phyloP scores from a whole-genome alignment of 1,140 invertebrate genomes.

The Drosophila ercepeae region DNA sequence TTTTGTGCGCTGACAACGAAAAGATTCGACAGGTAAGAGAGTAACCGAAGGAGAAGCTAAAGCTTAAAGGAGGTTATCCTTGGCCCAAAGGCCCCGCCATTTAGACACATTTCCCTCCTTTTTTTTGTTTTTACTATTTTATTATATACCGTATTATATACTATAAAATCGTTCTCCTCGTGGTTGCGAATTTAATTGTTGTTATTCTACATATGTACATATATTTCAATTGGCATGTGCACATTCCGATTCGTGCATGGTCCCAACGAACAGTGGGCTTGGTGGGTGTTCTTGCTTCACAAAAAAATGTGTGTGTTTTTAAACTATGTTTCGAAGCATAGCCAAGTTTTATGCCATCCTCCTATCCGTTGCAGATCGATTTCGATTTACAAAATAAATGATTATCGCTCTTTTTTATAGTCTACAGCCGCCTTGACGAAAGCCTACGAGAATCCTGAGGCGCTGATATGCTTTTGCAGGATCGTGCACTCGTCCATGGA shows the following conservation, averaged over 20 bases:
- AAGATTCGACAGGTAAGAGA: slow-evolving; percentile 85
- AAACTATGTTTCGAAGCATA: too few species aligned
- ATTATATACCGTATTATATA: too few species aligned
- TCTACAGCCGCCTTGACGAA: slow-evolving; percentile 87
- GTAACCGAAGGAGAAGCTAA: background rate
- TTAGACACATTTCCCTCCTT: background rate
- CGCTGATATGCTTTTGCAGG: slow-evolving; percentile 86
- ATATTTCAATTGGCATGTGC: slow-evolving; percentile 28
- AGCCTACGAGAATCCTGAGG: slow-evolving; percentile 87
- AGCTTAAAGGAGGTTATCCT: slow-evolving; percentile 28
- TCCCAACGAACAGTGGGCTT: slow-evolving; percentile 18
- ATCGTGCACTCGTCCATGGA: slow-evolving; percentile 85
- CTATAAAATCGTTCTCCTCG: background rate
- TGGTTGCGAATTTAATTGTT: slow-evolving; percentile 12
- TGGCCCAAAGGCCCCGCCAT: slow-evolving; percentile 1
- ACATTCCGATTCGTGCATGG: slow-evolving; percentile 33
- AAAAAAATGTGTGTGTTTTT: background rate
- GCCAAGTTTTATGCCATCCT: too few species aligned
- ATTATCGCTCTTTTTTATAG: slow-evolving; percentile 75
- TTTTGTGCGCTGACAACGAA: slow-evolving; percentile 72
- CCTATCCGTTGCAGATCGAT: too few species aligned
- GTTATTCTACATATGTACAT: background rate
- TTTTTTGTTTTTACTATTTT: background rate
- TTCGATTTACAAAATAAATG: too few species aligned
- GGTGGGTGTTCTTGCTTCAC: too few species aligned